These are phyloP conservation scores for Dendrocopos noguchii DNA, from an alignment of 2,113 vertebrate genomes.

Conservation along the genomic window DNA sequence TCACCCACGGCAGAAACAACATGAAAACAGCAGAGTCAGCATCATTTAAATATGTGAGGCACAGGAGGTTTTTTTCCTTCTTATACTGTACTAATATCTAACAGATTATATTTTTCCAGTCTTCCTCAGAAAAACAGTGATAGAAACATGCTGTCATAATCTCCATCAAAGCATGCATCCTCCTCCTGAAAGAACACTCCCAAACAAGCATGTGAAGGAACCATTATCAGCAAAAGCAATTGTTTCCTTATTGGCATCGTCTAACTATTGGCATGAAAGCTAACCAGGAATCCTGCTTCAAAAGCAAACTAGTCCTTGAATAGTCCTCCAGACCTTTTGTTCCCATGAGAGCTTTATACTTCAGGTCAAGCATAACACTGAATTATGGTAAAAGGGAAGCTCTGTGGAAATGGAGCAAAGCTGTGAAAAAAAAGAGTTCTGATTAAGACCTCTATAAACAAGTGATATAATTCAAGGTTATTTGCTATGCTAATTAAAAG, in stretches of 20 bases:
- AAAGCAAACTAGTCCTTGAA: constrained; percentile 13
- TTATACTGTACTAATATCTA: not conserved
- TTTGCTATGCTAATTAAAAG: not conserved
- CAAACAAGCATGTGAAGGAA: constrained; percentile 48
- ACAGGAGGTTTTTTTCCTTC: not conserved
- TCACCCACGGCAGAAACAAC: constrained; percentile 10
- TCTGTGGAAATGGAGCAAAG: not conserved
- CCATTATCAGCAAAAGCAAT: constrained; percentile 52
- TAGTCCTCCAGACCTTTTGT: not conserved
- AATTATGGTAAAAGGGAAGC: not conserved
- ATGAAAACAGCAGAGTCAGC: not conserved
- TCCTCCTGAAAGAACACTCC: constrained; percentile 65
- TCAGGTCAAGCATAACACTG: not conserved
- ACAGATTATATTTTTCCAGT: not conserved
- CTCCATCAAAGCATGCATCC: constrained; percentile 47
- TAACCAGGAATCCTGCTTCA: constrained; percentile 34
- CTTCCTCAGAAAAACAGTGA: constrained; percentile 54
- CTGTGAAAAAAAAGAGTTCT: not conserved
- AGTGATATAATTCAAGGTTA: not conserved
- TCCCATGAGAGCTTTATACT: not conserved
- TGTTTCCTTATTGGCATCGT: constrained; percentile 60
- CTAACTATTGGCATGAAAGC: constrained; percentile 13
- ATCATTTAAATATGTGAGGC: not conserved
- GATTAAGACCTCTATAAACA: not conserved
- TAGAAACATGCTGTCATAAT: constrained; percentile 20